Conservation (phyloP, 2,888 invertebrate genomes). For the Cantharis lateralis region DNA sequence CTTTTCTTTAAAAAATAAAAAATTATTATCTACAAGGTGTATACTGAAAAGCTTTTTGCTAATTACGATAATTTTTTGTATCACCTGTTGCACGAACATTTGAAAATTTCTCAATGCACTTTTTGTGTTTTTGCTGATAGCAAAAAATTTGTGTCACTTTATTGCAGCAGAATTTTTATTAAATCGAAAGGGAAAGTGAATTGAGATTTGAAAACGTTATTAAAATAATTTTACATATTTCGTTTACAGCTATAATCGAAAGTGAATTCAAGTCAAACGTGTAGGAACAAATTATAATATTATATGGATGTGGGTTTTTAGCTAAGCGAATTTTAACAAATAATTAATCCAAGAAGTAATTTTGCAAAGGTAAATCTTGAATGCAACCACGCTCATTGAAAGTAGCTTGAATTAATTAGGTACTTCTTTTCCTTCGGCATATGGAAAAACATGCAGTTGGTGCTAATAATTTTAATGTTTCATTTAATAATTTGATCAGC, state of each 20-base stretch:
- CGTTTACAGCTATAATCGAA: background rate
- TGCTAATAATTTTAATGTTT: background rate
- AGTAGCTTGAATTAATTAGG: background rate
- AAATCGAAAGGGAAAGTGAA: background rate
- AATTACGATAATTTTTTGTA: background rate
- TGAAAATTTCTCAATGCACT: slow-evolving; percentile 1
- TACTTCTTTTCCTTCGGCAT: background rate
- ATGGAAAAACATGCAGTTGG: background rate
- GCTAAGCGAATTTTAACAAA: background rate
- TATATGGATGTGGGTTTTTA: background rate
- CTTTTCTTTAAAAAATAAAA: background rate
- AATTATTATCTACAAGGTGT: background rate
- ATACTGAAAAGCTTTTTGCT: background rate
- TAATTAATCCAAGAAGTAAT: background rate
- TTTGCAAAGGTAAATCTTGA: background rate
- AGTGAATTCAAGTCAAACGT: background rate
- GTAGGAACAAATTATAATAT: background rate
- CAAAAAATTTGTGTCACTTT: background rate
- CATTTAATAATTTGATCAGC: background rate
- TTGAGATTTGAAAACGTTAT: background rate
- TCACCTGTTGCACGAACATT: background rate
- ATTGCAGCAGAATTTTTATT: background rate
- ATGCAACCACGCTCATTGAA: background rate
- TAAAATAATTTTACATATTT: slow-evolving; percentile 1
- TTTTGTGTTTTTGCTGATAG: background rate